Percentiles rank a stretch among this genome's conserved stretches.
Conservation (phyloP, 2,113 vertebrate genomes). For the Saccopteryx leptura region DNA sequence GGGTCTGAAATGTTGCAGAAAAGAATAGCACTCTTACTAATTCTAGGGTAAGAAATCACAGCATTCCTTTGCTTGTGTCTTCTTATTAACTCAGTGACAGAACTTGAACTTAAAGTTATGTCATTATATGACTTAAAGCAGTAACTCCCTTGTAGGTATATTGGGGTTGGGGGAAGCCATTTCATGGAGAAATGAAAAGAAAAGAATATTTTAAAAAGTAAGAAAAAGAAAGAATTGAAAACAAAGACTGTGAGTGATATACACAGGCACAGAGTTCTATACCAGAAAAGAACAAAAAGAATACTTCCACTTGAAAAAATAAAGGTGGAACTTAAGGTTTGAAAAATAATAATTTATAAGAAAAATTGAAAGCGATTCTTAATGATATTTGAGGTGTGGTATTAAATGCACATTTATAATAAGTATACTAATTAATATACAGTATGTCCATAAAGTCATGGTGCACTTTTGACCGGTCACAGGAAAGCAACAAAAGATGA, state of each 20-base stretch:
- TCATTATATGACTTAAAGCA: constrained; percentile 49
- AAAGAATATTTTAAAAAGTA: background rate
- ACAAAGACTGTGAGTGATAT: background rate
- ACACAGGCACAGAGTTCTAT: background rate
- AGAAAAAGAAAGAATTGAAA: background rate
- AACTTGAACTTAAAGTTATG: constrained; percentile 26
- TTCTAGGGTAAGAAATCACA: background rate
- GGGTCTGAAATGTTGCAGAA: constrained; percentile 41
- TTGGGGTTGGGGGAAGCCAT: background rate
- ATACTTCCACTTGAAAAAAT: background rate
- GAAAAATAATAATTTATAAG: constrained; percentile 13
- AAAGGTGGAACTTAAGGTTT: background rate
- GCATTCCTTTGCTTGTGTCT: background rate
- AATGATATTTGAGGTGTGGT: background rate
- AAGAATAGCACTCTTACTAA: constrained; percentile 48
- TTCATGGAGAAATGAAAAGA: background rate
- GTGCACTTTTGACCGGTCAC: too few species aligned
- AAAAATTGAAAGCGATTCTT: background rate
- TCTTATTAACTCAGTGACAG: constrained; percentile 62
- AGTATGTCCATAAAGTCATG: too few species aligned
- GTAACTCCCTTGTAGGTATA: background rate
- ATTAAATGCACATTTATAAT: background rate
- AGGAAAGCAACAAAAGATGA: too few species aligned
- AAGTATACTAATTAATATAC: too few species aligned
- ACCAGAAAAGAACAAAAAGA: background rate